Evolutionary conservation across 2,888 invertebrate species (phyloP), one percentile per base, ranked within the genome.

Genomic region (Sussaba pulchella): DNA sequence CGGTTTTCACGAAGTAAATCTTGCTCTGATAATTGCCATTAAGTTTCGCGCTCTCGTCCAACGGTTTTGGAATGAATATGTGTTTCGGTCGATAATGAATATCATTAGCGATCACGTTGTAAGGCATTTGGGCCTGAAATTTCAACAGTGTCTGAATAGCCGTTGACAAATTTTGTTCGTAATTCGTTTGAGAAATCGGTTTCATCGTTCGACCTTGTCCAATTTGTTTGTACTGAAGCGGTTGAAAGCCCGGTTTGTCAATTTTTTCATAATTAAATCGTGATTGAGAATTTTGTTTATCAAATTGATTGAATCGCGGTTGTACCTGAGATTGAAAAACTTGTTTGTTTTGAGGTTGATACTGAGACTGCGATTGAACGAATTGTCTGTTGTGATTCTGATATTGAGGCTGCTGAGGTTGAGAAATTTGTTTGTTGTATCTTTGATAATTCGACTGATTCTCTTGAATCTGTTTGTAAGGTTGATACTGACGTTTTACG

Each of bases 91-190:
- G 87, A 74, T 89, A 90, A 1, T 69, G 17, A 39, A 92, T 92
- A 9, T 87, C 85, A 82, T 92, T 90, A 0, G 92, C 91, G 2
- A 90, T 90, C 0, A 91, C 91, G 76, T 91, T 88, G 64, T 92
- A 92, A 0, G 92, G 92, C 6, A 89, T 87, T 47, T 90, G 89
- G 0, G 91, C 88, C 50, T 92, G 92, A 61, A 87, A 89, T 10
- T 87, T 85, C 12, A 92, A 36, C 26, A 92, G 59, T 36, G 89
- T 88, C 50, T 89, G 89, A 21, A 92, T 88, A 47, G 87, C 89
- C n/a, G 61, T 69, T 0, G 91, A 91, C 89, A 90, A 91, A 19
- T 73, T 80, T 43, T 84, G 85, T 19, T 85, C 78, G 17, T 84
- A 41, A 9, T 73, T 10, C 19, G 83, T 5, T 19, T 59, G 47